Evolutionary conservation across 2,113 vertebrate species (phyloP), one percentile per base, ranked within the genome.

Genomic region (Dicrurus megarhynchus): DNA sequence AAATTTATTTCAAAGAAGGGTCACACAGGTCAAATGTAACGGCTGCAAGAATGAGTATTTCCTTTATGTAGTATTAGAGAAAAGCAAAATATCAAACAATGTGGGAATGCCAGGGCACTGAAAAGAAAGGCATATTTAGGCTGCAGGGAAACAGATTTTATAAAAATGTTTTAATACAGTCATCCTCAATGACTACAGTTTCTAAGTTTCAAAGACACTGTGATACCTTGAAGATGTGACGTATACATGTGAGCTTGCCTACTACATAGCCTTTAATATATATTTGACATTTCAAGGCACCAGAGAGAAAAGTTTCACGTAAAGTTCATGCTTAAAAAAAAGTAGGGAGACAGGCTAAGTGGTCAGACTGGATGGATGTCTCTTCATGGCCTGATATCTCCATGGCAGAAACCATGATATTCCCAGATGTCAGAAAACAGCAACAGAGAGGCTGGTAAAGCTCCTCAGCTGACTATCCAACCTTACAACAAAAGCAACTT

Each of bases 1-100:
- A 86, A 95, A 97, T 92, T 92, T 90, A 94, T 93, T 95, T 95
- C 77, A 94, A 93, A 95, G 83, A 28, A 82, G 88, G 69, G 75
- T 84, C 23, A 12, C 4, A 11, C 17, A 63, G 87, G 89, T 88
- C 88, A 97, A 96, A 97, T 61, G 89, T 77, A 89, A 60, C 76
- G 37, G 65, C 55, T 93, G 95, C 65, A 90, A 87, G 49, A 89
- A 96, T 77, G 73, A 93, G 41, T 71, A 82, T 75, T 95, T 91
- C 68, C 83, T 93, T 93, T 84, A 89, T 78, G 47, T 5, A 65
- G n/a, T 64, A 91, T 79, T 68, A 93, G 57, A 87, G 67, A 61
- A 55, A 89, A 83, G 70, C 52, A 89, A 85, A 71, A 93, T 79
- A 94, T 80, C 81, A 95, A 90, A 81, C 42, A 90, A 87, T 4